phyloP scores from a whole-genome alignment of 1,140 invertebrate species.

The Matsumurasca onukii region DNA sequence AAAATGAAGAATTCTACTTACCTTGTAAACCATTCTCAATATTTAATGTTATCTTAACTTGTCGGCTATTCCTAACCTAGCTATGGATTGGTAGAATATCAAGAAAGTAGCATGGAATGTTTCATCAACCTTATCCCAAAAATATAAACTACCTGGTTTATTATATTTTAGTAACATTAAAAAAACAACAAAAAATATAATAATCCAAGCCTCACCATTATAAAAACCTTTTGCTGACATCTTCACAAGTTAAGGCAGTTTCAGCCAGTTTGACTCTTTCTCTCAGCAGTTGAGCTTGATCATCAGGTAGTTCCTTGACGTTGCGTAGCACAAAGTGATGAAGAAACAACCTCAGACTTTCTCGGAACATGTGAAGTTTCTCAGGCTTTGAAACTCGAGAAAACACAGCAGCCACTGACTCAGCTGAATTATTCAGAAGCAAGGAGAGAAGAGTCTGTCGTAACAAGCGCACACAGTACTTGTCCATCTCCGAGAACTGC shows the following conservation, averaged over 20 bases:
- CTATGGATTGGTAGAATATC: too few species aligned
- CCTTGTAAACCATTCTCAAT: too few species aligned
- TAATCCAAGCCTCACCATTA: too few species aligned
- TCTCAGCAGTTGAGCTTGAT: slow-evolving; percentile 55
- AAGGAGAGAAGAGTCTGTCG: slow-evolving; percentile 69
- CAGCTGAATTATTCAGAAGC: slow-evolving; percentile 57
- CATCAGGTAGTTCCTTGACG: slow-evolving; percentile 50
- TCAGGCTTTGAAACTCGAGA: slow-evolving; percentile 61
- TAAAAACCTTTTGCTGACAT: not conserved
- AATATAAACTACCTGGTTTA: too few species aligned
- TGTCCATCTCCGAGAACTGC: slow-evolving; percentile 77
- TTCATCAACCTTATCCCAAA: too few species aligned
- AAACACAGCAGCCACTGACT: slow-evolving; percentile 64
- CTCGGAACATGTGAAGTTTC: slow-evolving; percentile 70
- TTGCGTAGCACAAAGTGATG: slow-evolving; percentile 75
- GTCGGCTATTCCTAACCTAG: too few species aligned
- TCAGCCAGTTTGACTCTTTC: slow-evolving; percentile 56
- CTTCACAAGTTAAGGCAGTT: slow-evolving; percentile 52
- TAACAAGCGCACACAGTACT: slow-evolving; percentile 65
- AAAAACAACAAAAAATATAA: too few species aligned
- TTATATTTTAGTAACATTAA: too few species aligned
- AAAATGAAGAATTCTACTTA: too few species aligned
- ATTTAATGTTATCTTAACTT: too few species aligned
- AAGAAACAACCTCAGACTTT: slow-evolving; percentile 76
- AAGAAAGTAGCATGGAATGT: too few species aligned